Evolutionary conservation across 2,888 invertebrate species (phyloP).

Genomic region (Hypselothyrea guttata): DNA sequence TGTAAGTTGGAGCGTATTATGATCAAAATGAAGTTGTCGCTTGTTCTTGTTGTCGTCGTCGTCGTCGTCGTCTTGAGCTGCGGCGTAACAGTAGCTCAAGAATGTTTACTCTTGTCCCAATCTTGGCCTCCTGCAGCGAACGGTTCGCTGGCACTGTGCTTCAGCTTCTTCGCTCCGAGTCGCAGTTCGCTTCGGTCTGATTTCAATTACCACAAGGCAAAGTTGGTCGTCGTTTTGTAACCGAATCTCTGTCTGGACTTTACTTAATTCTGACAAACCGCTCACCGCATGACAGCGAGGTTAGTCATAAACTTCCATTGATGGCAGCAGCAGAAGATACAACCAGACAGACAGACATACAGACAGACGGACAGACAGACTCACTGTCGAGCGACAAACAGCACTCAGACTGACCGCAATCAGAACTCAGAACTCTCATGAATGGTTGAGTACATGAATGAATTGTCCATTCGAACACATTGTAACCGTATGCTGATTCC

Average conservation of each 20-base stretch:
- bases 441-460: conserved; percentile 35
- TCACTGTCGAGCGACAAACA: no score
- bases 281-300: conserved; percentile 20
- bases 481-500: conserved; percentile 62
- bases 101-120: conserved; percentile 44
- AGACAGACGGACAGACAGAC: conserved; percentile 7
- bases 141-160: conserved; percentile 2
- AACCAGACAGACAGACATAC: conserved; percentile 4
- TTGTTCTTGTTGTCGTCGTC: conserved; percentile 6
- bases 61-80: conserved; percentile 14
- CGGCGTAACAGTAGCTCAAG: conserved; percentile 64
- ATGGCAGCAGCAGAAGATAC: conserved; percentile 31
- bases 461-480: conserved; percentile 50
- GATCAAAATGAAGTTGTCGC: conserved; percentile 57
- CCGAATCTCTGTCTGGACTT: conserved; percentile 45
- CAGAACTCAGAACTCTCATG: conserved; percentile 30
- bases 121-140: conserved; percentile 57
- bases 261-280: conserved; percentile 21
- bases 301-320: conserved; percentile 56
- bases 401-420: conserved; percentile 34
- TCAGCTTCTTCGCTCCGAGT: neutral
- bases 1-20: conserved; percentile 1
- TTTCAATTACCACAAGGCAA: conserved; percentile 61
- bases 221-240: conserved; percentile 54
- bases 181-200: conserved; percentile 15